These are phyloP conservation scores for Leptoteleia sp. DNA, from an alignment of 1,140 invertebrate species.

Conservation along the genomic window DNA sequence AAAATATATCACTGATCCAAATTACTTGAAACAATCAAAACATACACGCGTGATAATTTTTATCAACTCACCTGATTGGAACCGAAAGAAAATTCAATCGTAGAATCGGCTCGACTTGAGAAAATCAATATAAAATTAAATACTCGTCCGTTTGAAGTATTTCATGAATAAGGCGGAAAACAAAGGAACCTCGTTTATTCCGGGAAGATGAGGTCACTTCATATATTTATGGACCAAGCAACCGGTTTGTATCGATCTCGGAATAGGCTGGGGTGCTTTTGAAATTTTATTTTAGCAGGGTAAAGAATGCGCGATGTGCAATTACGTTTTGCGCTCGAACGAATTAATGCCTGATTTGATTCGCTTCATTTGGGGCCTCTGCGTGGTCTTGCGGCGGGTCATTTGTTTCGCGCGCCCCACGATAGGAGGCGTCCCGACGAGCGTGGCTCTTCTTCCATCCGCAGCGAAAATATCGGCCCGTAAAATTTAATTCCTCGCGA, in stretches of 20 bases:
- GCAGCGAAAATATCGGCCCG: conserved; percentile 11
- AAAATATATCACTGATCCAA: too few species aligned
- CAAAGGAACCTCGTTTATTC: conserved; percentile 30
- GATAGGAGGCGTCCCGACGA: neutral
- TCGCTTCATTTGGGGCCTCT: conserved; percentile 35
- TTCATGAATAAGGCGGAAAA: conserved; percentile 2
- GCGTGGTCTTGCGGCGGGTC: conserved; percentile 1
- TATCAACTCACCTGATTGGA: too few species aligned
- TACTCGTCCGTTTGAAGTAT: neutral
- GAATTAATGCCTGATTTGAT: conserved; percentile 42
- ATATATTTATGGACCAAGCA: conserved; percentile 35
- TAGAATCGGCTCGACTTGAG: too few species aligned
- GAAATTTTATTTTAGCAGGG: conserved; percentile 29
- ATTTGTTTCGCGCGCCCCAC: conserved; percentile 1
- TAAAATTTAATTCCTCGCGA: conserved; percentile 34
- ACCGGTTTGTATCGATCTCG: conserved; percentile 44
- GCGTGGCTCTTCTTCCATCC: neutral
- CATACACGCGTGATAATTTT: too few species aligned
- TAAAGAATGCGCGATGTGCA: conserved; percentile 37
- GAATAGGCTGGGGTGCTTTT: conserved; percentile 18
- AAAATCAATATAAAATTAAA: too few species aligned
- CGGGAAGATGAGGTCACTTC: conserved; percentile 3
- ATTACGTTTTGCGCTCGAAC: conserved; percentile 44
- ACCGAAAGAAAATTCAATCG: too few species aligned
- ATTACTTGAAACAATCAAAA: too few species aligned